Percentiles rank a stretch among this genome's conserved stretches.
Conservation (phyloP, 2,113 vertebrate species). For the Pachycephala philippinensis region DNA sequence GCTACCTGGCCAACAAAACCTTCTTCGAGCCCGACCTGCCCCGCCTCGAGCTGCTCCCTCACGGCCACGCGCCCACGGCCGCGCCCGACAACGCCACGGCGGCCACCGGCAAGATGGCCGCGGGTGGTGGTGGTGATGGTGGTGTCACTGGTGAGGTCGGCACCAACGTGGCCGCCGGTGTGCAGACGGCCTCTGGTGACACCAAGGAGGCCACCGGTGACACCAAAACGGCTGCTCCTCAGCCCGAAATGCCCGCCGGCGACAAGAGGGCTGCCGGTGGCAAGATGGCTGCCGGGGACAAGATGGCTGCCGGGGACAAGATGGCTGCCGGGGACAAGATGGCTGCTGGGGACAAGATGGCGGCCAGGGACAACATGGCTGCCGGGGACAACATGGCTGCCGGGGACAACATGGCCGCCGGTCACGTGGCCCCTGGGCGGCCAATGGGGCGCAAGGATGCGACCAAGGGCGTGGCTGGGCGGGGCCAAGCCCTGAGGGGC, state of each 20-base stretch:
- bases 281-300: background rate
- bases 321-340: background rate
- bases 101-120: too few species aligned
- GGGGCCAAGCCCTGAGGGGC: background rate
- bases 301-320: background rate
- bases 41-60: too few species aligned
- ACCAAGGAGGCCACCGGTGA: background rate
- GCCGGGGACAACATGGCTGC: too few species aligned
- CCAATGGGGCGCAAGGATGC: background rate
- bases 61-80: too few species aligned
- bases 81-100: too few species aligned
- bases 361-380: rapidly evolving
- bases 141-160: too few species aligned
- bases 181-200: too few species aligned
- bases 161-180: too few species aligned
- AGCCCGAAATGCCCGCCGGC: too few species aligned
- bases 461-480: background rate
- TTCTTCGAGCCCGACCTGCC: too few species aligned
- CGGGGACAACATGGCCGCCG: background rate
- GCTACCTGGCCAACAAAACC: too few species aligned
- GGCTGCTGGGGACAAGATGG: background rate
- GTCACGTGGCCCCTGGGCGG: background rate
- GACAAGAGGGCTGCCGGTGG: background rate
- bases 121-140: too few species aligned
- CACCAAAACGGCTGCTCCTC: background rate